Evolutionary conservation across 1,140 invertebrate genomes (phyloP), one percentile per base, ranked within the genome.

Genomic region (Galendromus occidentalis): DNA sequence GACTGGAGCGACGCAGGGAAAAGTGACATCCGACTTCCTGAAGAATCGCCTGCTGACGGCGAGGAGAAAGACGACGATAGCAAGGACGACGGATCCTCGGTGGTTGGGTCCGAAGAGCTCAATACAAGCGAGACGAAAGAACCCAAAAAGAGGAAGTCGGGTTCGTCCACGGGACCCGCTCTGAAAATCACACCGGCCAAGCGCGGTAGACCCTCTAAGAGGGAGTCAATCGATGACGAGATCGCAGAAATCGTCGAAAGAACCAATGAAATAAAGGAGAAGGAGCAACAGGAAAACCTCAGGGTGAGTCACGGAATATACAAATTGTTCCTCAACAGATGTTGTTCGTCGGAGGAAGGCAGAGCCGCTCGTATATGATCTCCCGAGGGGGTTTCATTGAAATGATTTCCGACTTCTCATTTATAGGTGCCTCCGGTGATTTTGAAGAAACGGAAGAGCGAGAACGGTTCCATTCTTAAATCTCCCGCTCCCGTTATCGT

Each of bases 101-200:
- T 22, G 7, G 44, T 59, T 18, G 30, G 47, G 51, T 69, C 64
- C 28, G 59, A 42, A 22, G 47, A 69, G 30, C 65, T 64, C 65
- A 55, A 66, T 29, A 29, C 67, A 64, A 45, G 64, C 22, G 30
- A 59, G 28, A 1, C 22, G 12, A 18, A 25, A 9, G 30, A 39
- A 18, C 1, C 45, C 14, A 17, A 7, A n/a, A 28, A 18, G 20
- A 67, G 20, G 22, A 22, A 67, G 29, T 39, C 33, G 33, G 33
- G 33, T 39, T 39, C 33, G 9, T 39, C 33, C 4, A 39, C 33
- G 33, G 33, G 4, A 39, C 4, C 33, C 9, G 4, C 33, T 39
- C 4, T 9, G 33, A 39, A 39, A 39, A 39, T 39, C 33, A 39
- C 33, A 6, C 51, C 51, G 2, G 51, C 17, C 25, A 59, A 59